Conservation (phyloP, 2,113 vertebrate genomes). For the Myrmophylax atrothorax region DNA sequence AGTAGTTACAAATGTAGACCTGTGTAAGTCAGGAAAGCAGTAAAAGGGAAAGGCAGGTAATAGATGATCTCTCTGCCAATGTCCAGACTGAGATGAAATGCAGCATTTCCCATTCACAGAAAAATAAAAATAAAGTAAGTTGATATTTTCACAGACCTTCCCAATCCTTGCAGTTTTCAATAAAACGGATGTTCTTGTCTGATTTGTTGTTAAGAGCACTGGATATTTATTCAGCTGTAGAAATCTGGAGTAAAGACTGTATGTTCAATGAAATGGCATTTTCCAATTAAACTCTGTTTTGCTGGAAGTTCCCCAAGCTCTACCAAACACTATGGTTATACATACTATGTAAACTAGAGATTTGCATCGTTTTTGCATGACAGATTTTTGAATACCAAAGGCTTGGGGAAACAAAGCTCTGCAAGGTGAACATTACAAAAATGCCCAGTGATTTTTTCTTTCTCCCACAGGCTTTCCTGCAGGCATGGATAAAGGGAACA, state of each 20-base stretch:
- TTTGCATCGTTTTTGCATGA: slow-evolving; percentile 16
- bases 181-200: slow-evolving; percentile 4
- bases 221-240: slow-evolving; percentile 14
- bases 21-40: not conserved
- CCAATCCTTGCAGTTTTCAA: not conserved
- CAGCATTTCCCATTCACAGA: not conserved
- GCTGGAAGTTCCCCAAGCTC: slow-evolving; percentile 17
- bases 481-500: not conserved
- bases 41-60: not conserved
- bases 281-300: slow-evolving; percentile 23
- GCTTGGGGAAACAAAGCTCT: not conserved
- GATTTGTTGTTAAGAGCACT: not conserved
- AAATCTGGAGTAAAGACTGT: slow-evolving; percentile 4
- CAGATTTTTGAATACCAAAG: not conserved
- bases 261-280: slow-evolving; percentile 9
- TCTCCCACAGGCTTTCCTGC: slow-evolving; percentile 13
- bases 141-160: not conserved
- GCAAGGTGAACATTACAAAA: slow-evolving; percentile 29
- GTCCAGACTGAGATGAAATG: not conserved
- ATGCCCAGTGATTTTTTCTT: not conserved
- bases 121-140: not conserved
- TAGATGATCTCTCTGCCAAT: not conserved
- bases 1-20: not conserved
- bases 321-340: not conserved
- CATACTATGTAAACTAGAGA: not conserved